Evolutionary conservation across 2,888 invertebrate genomes (phyloP).

Genomic region (Lasioglossum malachurum): DNA sequence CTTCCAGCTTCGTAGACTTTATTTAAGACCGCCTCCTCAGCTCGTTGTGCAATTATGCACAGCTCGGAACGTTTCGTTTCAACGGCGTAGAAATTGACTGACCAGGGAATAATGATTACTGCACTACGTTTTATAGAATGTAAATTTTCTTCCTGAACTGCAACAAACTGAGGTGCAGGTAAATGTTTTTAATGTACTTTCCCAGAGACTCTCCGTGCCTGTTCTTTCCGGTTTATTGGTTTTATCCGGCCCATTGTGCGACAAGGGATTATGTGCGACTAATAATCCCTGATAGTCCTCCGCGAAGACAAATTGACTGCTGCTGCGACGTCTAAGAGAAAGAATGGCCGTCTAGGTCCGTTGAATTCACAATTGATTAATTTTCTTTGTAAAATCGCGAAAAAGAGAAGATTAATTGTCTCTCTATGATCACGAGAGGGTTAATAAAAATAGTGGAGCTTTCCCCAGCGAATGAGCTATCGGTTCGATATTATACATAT

Average conservation of each 20-base stretch:
- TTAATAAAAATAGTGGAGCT: background rate
- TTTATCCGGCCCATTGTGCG: background rate
- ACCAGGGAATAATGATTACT: background rate
- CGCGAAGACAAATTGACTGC: background rate
- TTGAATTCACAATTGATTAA: background rate
- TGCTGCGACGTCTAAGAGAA: background rate
- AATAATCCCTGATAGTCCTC: background rate
- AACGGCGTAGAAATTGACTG: background rate
- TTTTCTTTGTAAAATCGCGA: background rate
- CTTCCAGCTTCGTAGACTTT: background rate
- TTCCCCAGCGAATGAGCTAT: background rate
- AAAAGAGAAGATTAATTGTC: background rate
- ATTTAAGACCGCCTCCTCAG: background rate
- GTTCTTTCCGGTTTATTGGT: conserved; percentile 3
- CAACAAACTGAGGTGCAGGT: background rate
- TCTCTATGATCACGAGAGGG: background rate
- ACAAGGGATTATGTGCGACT: background rate
- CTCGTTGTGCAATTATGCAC: background rate
- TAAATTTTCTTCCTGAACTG: background rate
- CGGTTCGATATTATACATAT: background rate
- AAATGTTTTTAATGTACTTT: background rate
- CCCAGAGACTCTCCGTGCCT: too few relatives aligned
- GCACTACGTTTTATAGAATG: background rate
- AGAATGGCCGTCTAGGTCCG: background rate
- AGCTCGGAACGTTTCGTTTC: background rate